phyloP scores from a whole-genome alignment of 64 coral and sea anemone species.

The Montipora foliosa region DNA sequence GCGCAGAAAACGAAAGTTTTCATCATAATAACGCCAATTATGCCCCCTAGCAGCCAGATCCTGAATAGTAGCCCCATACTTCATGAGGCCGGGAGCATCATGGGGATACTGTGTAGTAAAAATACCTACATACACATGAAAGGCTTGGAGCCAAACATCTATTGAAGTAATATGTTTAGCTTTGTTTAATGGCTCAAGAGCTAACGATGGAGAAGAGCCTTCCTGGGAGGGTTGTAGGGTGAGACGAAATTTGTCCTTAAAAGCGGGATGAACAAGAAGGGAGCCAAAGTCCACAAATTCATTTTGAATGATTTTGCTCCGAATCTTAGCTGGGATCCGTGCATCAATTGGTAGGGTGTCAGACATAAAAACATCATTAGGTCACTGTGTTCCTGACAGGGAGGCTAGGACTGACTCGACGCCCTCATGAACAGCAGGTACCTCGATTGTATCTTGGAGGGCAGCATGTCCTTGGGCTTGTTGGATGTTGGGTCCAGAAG shows the following conservation, averaged over 20 bases:
- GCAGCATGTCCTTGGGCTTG: conserved; percentile 4
- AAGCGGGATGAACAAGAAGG: conserved; percentile 11
- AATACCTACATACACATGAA: conserved; percentile 28
- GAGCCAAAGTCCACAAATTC: conserved; percentile 1
- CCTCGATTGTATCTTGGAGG: background rate
- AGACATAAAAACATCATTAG: background rate
- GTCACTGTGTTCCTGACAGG: background rate
- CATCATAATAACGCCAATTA: conserved; percentile 62
- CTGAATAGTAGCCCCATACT: conserved; percentile 39
- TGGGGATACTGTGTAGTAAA: conserved; percentile 23
- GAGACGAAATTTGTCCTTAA: background rate
- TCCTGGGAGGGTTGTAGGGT: conserved; percentile 3
- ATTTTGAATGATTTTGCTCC: conserved; percentile 4
- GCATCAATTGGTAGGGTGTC: background rate
- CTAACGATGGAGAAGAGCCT: background rate
- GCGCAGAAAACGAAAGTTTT: conserved; percentile 46
- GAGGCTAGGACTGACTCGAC: background rate
- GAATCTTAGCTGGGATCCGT: background rate
- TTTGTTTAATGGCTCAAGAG: background rate
- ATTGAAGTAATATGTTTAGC: background rate
- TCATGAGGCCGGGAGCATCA: conserved; percentile 40
- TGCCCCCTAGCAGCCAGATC: conserved; percentile 43
- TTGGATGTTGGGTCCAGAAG: background rate
- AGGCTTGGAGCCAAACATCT: conserved; percentile 3
- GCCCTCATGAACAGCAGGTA: background rate